Evolutionary conservation across 2,113 vertebrate species (phyloP).

Genomic region (Dendrocopos noguchii): DNA sequence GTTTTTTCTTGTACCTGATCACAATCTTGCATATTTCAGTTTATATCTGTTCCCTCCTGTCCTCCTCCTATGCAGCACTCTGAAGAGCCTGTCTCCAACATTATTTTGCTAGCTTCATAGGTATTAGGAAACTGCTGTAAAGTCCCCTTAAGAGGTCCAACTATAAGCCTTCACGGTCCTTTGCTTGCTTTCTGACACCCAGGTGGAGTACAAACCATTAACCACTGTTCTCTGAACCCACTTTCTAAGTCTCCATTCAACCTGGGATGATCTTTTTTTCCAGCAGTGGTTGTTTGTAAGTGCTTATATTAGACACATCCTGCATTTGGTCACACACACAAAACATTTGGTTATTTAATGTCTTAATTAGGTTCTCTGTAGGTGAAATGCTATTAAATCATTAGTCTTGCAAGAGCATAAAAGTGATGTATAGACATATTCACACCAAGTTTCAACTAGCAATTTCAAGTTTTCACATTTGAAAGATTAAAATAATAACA

Average conservation of each 20-base stretch:
- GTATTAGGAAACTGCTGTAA: background rate
- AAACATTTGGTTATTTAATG: background rate
- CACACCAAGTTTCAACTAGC: background rate
- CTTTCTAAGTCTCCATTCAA: background rate
- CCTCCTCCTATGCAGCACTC: background rate
- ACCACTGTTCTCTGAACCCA: background rate
- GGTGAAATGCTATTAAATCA: background rate
- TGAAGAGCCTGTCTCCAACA: accelerated
- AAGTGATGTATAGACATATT: background rate
- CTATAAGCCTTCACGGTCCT: background rate
- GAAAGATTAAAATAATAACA: background rate
- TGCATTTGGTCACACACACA: background rate
- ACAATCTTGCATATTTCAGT: background rate
- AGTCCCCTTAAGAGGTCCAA: background rate
- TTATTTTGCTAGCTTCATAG: background rate
- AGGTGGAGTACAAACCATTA: background rate
- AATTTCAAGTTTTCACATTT: background rate
- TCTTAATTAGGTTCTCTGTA: background rate
- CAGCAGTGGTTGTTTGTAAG: background rate
- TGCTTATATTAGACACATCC: background rate
- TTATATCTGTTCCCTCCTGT: background rate
- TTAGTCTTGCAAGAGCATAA: background rate
- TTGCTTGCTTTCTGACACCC: background rate
- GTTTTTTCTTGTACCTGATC: background rate
- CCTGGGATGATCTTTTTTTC: background rate